A percentile compares a stretch with the other conserved stretches of the same genome.
These are phyloP conservation scores for Coelogynopora nodosa DNA, from an alignment of 2,888 invertebrate species.

Conservation along the genomic window DNA sequence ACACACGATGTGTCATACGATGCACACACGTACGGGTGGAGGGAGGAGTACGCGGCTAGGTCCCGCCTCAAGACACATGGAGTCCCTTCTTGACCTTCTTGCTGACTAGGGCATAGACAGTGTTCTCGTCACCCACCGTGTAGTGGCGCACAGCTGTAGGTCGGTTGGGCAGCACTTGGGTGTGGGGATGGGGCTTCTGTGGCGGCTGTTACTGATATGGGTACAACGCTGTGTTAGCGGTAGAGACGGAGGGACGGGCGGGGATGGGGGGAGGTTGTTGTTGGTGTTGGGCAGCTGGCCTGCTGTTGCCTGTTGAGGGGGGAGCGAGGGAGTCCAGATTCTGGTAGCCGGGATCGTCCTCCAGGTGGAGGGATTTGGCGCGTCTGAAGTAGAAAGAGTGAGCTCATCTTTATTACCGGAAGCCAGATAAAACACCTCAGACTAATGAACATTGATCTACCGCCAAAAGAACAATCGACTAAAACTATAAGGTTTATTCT, in stretches of 20 bases:
- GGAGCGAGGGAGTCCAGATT: not conserved
- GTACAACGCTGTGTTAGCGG: no score
- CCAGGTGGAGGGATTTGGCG: not conserved
- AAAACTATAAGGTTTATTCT: no score
- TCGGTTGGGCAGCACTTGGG: not conserved
- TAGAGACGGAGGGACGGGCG: not conserved
- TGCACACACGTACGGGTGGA: not conserved
- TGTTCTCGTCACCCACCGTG: conserved; percentile 4
- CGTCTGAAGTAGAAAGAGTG: no score
- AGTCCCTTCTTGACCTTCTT: not conserved
- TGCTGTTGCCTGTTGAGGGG: not conserved
- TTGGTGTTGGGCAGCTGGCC: not conserved
- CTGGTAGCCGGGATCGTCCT: not conserved
- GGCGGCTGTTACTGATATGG: not conserved
- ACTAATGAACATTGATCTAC: no score
- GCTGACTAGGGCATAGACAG: not conserved
- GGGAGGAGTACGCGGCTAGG: not conserved
- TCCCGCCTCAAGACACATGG: not conserved
- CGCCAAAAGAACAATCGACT: no score
- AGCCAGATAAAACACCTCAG: no score
- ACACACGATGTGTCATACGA: no score
- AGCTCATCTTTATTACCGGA: no score
- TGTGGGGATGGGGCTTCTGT: no score
- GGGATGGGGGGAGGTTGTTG: not conserved
- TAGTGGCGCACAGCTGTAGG: not conserved